Conservation (phyloP, 2,797 vertebrate species). For the Ctenopoma multispine region DNA sequence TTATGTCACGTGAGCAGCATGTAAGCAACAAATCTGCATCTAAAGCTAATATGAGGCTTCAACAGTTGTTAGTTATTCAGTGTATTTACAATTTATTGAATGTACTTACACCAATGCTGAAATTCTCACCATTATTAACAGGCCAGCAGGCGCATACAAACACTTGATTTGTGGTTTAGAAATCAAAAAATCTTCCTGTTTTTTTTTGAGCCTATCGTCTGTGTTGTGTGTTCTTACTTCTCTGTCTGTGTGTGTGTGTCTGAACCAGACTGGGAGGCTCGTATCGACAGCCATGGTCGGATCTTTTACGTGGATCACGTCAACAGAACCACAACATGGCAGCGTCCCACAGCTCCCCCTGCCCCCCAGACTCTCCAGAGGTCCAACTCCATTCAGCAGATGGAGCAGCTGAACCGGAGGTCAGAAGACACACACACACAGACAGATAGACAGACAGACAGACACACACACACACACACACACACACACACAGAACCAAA, state of each 20-base stretch:
- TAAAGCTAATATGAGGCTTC: too few relatives aligned
- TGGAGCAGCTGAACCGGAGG: constrained; percentile 97
- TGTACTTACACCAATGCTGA: too few relatives aligned
- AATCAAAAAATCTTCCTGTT: too few relatives aligned
- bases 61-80: too few relatives aligned
- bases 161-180: too few relatives aligned
- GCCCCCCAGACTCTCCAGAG: constrained; percentile 93
- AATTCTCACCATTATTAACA: too few relatives aligned
- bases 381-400: constrained; percentile 96
- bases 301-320: constrained; percentile 97
- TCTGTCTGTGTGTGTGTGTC: constrained; percentile 22
- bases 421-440: constrained; percentile 53
- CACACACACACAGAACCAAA: too few relatives aligned
- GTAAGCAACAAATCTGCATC: too few relatives aligned
- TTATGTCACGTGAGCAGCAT: constrained; percentile 1
- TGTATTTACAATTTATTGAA: too few relatives aligned
- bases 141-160: too few relatives aligned
- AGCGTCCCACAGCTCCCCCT: constrained; percentile 91
- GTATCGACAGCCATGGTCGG: constrained; percentile 96
- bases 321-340: constrained; percentile 97
- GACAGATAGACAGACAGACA: not conserved
- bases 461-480: not conserved
- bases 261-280: constrained; percentile 94
- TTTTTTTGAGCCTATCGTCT: not conserved
- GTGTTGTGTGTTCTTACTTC: not conserved